Conservation (phyloP, 2,113 vertebrate species). For the chimpanzee (Pan troglodytes) region DNA sequence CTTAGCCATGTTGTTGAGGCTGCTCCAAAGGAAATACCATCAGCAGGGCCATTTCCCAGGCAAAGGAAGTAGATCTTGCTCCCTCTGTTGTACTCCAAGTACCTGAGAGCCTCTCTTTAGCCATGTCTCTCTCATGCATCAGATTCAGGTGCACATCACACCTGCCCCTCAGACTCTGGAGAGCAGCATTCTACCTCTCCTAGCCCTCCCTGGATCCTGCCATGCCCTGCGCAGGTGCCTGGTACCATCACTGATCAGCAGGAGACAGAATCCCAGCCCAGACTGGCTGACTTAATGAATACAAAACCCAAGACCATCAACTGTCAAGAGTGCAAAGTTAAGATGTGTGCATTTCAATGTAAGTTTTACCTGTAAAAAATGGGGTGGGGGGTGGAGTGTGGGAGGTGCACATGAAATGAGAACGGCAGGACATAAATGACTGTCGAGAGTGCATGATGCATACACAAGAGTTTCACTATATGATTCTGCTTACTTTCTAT, state of each 20-base stretch:
- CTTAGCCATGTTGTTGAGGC: not conserved
- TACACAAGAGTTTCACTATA: not conserved
- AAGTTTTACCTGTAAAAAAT: not conserved
- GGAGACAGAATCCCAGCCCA: not conserved
- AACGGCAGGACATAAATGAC: fast-evolving
- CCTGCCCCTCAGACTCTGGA: not conserved
- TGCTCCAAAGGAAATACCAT: fast-evolving
- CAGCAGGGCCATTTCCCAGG: too few relatives aligned
- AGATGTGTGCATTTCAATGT: not conserved
- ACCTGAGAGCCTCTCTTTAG: not conserved
- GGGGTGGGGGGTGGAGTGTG: fast-evolving
- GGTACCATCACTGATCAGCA: fast-evolving
- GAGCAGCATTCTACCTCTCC: not conserved
- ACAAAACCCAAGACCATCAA: too few relatives aligned
- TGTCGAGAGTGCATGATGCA: fast-evolving
- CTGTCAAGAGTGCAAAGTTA: not conserved
- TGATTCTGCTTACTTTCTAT: not conserved
- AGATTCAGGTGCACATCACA: not conserved
- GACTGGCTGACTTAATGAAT: fast-evolving
- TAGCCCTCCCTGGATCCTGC: not conserved
- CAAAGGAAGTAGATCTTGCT: fast-evolving
- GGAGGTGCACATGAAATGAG: fast-evolving
- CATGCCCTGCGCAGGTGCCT: not conserved
- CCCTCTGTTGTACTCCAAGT: fast-evolving
- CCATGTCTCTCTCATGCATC: not conserved